These are phyloP conservation scores for Otis tarda DNA, from an alignment of 2,113 vertebrate genomes.

Conservation along the genomic window DNA sequence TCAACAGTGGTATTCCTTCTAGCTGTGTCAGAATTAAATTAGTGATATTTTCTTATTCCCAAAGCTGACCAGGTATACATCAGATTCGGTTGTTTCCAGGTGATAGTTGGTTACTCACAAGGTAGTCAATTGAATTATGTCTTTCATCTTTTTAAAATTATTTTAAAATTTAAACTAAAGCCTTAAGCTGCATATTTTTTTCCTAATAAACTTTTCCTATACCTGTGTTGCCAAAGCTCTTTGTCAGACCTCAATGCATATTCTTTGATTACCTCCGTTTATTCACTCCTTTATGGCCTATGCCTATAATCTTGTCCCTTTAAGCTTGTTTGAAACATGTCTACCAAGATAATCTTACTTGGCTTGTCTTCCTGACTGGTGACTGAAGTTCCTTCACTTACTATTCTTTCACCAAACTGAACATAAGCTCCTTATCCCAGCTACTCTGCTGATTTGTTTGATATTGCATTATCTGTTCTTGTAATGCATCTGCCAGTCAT, in stretches of 20 bases:
- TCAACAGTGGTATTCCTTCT: background rate
- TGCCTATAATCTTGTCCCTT: background rate
- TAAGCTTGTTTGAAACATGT: background rate
- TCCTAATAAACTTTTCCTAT: background rate
- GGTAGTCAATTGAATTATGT: background rate
- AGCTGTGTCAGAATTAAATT: background rate
- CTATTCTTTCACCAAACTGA: background rate
- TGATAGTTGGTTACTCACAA: background rate
- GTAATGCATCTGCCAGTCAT: background rate
- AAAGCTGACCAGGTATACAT: background rate
- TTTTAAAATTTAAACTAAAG: background rate
- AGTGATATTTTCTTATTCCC: background rate
- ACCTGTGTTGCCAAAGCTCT: background rate
- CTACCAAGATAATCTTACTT: background rate
- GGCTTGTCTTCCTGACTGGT: background rate
- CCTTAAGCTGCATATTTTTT: background rate
- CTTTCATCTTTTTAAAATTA: background rate
- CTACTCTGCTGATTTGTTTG: background rate
- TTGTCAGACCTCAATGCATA: background rate
- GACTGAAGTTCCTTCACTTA: background rate
- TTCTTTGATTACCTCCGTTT: background rate
- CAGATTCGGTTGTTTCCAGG: background rate
- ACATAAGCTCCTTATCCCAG: background rate
- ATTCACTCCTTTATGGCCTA: background rate
- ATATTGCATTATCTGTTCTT: background rate